Conservation (phyloP, 2,888 invertebrate genomes). For the Pocota personata region DNA sequence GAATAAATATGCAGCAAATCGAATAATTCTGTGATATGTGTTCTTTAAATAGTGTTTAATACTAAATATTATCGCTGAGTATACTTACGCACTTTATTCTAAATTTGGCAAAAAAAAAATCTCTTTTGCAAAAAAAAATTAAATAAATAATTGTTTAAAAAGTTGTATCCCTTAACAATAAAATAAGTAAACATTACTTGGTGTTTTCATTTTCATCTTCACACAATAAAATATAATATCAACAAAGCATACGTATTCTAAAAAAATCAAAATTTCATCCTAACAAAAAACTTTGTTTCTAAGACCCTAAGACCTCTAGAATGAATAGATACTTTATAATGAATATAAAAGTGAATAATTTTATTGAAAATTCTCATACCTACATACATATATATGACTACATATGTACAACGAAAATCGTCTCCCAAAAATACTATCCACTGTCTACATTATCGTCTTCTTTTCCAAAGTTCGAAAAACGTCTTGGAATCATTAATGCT, state of each 20-base stretch:
- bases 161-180: not conserved
- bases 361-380: slow-evolving; percentile 21
- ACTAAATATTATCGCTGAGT: not conserved
- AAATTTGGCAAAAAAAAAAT: slow-evolving; percentile 28
- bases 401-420: slow-evolving; percentile 5
- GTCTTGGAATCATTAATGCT: too few species aligned
- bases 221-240: slow-evolving; percentile 1
- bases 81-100: slow-evolving; percentile 12
- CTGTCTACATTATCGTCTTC: not conserved
- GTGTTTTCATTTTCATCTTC: slow-evolving; percentile 9
- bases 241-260: not conserved
- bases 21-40: slow-evolving; percentile 57
- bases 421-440: not conserved
- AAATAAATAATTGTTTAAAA: not conserved
- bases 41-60: slow-evolving; percentile 53
- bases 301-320: slow-evolving; percentile 1
- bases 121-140: not conserved
- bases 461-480: not conserved
- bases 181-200: slow-evolving; percentile 16
- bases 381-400: not conserved
- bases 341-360: slow-evolving; percentile 28
- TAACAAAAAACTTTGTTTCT: not conserved
- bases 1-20: slow-evolving; percentile 37
- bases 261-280: not conserved
- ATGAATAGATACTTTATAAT: slow-evolving; percentile 16